phyloP scores from a whole-genome alignment of 2,888 invertebrate species.

The Sinelater perroti region DNA sequence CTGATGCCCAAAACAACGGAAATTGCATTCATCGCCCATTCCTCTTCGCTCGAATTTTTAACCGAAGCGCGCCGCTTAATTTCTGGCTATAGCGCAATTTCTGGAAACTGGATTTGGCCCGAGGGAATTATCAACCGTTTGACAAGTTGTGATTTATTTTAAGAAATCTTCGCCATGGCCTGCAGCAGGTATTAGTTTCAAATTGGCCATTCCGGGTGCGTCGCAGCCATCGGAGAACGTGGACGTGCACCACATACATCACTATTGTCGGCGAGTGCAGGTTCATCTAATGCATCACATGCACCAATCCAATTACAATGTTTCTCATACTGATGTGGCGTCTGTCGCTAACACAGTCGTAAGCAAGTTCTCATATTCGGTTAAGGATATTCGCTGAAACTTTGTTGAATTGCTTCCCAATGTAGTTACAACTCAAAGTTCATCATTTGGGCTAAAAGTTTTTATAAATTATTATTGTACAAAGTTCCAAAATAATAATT shows the following conservation, averaged over 20 bases:
- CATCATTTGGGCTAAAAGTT: no score
- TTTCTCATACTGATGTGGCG: constrained; percentile 19
- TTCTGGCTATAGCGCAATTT: no score
- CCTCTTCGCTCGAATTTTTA: no score
- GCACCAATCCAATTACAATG: constrained; percentile 19
- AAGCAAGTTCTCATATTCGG: background rate
- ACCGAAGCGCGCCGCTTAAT: no score
- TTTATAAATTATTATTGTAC: no score
- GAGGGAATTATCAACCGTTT: constrained; percentile 12
- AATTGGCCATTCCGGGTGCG: constrained; percentile 49
- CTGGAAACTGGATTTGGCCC: constrained; percentile 5
- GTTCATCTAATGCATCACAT: constrained; percentile 16
- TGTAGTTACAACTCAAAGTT: no score
- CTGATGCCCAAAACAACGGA: no score
- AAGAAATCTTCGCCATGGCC: constrained; percentile 49
- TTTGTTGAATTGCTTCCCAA: no score
- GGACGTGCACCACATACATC: constrained; percentile 50
- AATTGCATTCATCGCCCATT: no score
- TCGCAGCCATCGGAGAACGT: constrained; percentile 47
- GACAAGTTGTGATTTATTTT: constrained; percentile 29
- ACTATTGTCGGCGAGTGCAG: constrained; percentile 22
- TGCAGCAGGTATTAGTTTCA: constrained; percentile 46
- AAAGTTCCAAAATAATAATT: no score
- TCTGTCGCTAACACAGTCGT: background rate
- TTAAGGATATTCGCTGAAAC: no score